A percentile compares a stretch with the other conserved stretches of the same genome.
Evolutionary conservation across 2,797 vertebrate genomes (phyloP).

Genomic region (Sebastes wilsoni): DNA sequence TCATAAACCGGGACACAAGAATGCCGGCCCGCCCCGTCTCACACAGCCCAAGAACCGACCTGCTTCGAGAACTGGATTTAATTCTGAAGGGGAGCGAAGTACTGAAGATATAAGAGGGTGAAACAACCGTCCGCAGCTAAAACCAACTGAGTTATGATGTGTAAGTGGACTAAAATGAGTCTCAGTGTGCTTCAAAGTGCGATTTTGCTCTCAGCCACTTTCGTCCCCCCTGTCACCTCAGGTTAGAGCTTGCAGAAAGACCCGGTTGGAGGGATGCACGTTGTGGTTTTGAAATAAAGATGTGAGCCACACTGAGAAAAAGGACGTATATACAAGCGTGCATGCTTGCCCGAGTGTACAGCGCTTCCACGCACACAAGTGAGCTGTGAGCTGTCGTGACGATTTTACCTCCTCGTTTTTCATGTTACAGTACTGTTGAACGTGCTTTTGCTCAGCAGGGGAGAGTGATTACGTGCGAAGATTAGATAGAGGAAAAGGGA

Average conservation of each 20-base stretch:
- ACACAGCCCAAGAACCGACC: conserved; percentile 35
- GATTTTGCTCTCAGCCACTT: conserved; percentile 32
- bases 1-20: conserved; percentile 56
- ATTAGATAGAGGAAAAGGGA: conserved; percentile 60
- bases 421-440: conserved; percentile 62
- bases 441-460: conserved; percentile 54
- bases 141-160: conserved; percentile 50
- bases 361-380: conserved; percentile 54
- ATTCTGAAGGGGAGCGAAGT: conserved; percentile 10
- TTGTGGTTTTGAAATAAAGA: conserved; percentile 36
- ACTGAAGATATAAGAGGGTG: background rate
- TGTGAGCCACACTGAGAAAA: conserved; percentile 30
- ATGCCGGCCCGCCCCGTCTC: conserved; percentile 21
- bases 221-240: conserved; percentile 14
- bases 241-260: conserved; percentile 12
- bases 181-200: conserved; percentile 20
- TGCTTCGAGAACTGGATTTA: conserved; percentile 40
- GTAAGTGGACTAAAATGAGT: conserved; percentile 60
- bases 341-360: conserved; percentile 30
- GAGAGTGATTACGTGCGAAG: conserved; percentile 69
- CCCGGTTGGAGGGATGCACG: background rate
- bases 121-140: conserved; percentile 33
- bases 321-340: conserved; percentile 45
- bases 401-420: conserved; percentile 70
- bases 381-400: conserved; percentile 68